Percentiles rank a stretch among this genome's conserved stretches.
phyloP scores from a whole-genome alignment of 2,888 invertebrate species.

The Sinhomidia bicolor region DNA sequence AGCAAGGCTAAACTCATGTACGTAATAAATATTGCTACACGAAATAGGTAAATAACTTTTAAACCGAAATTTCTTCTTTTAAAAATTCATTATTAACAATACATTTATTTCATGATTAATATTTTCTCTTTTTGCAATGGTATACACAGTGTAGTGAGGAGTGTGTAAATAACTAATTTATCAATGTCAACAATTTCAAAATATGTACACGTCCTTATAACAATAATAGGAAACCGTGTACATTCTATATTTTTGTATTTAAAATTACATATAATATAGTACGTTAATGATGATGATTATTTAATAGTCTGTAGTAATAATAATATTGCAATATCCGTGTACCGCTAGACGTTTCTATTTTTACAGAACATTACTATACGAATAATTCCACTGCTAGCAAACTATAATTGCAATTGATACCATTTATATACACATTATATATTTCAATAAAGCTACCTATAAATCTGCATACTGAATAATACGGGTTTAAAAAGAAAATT shows the following conservation, averaged over 20 bases:
- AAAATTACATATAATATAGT: not conserved
- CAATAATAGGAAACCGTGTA: not conserved
- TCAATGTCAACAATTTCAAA: slow-evolving; percentile 18
- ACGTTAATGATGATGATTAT: not conserved
- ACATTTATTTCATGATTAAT: not conserved
- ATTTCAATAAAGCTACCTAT: not conserved
- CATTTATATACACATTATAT: not conserved
- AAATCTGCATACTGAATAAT: not conserved
- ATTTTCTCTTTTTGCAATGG: not conserved
- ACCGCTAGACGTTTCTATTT: not conserved
- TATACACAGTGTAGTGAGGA: not conserved
- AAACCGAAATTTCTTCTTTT: not conserved
- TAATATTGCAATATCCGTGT: slow-evolving; percentile 19
- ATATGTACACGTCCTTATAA: not conserved
- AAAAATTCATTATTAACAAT: not conserved
- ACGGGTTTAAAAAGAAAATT: not conserved
- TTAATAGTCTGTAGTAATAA: not conserved
- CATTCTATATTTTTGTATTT: not conserved
- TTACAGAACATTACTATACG: not conserved
- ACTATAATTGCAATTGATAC: not conserved
- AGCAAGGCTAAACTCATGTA: too few species aligned
- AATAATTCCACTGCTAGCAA: not conserved
- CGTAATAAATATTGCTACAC: not conserved
- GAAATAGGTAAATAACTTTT: too few species aligned
- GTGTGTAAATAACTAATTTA: not conserved